These are phyloP conservation scores for Ophion ventricosus DNA, from an alignment of 2,888 invertebrate genomes.

Conservation along the genomic window DNA sequence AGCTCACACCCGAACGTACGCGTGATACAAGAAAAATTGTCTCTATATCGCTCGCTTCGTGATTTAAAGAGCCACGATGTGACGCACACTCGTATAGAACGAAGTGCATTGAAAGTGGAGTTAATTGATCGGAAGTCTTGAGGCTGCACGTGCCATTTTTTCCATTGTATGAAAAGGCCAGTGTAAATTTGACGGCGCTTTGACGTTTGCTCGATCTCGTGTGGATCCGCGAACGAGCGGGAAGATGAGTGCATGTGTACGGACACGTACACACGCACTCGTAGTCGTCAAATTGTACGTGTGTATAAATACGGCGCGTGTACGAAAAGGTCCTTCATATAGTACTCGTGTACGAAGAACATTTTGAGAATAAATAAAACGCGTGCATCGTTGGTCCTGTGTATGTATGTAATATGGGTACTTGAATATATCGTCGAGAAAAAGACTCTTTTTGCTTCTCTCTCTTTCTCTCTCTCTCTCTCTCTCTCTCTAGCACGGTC, in stretches of 20 bases:
- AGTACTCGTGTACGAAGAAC: slow-evolving; percentile 19
- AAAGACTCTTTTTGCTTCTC: neutral
- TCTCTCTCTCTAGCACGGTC: neutral
- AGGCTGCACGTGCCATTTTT: slow-evolving; percentile 81
- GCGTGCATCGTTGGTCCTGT: slow-evolving; percentile 39
- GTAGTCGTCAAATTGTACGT: slow-evolving; percentile 6
- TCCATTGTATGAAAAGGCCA: slow-evolving; percentile 69
- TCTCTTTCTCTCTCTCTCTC: neutral
- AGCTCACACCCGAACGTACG: neutral
- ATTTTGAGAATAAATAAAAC: slow-evolving; percentile 61
- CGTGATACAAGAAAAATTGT: slow-evolving; percentile 20
- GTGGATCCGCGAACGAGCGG: neutral
- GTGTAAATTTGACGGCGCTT: slow-evolving; percentile 66
- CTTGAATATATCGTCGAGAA: slow-evolving; percentile 29
- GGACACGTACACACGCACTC: neutral
- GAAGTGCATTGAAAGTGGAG: slow-evolving; percentile 78
- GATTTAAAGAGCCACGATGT: slow-evolving; percentile 27
- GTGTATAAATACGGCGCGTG: slow-evolving; percentile 31
- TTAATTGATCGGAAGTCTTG: slow-evolving; percentile 83
- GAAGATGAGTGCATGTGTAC: neutral
- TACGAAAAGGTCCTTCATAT: slow-evolving; percentile 14
- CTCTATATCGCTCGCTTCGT: slow-evolving; percentile 11
- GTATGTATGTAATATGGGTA: neutral
- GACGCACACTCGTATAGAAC: slow-evolving; percentile 52
- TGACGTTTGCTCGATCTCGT: slow-evolving; percentile 56